These are phyloP conservation scores for Tachina lurida DNA, from an alignment of 2,888 invertebrate species.

Conservation along the genomic window DNA sequence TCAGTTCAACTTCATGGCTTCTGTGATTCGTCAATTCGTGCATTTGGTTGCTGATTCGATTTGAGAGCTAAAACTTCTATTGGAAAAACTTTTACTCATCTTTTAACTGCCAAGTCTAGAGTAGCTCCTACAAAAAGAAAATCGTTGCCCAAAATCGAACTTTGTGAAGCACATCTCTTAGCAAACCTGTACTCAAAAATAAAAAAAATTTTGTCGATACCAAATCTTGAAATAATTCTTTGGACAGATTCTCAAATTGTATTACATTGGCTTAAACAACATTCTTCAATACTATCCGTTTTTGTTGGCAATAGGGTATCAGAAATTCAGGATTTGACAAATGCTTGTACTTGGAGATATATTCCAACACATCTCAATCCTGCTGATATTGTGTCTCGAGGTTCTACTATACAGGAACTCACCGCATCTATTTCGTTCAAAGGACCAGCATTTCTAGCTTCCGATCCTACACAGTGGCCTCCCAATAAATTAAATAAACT, in stretches of 20 bases:
- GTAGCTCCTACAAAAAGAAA: conserved; percentile 58
- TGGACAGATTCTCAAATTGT: conserved; percentile 17
- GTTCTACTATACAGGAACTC: conserved; percentile 54
- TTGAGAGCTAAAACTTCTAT: conserved; percentile 3
- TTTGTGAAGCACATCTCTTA: not conserved
- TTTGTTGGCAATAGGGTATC: conserved; percentile 16
- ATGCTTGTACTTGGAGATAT: not conserved
- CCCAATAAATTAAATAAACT: not conserved
- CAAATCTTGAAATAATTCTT: not conserved
- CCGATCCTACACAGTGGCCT: conserved; percentile 34
- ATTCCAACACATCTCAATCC: conserved; percentile 18
- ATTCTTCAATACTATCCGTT: conserved; percentile 9
- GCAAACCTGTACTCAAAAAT: not conserved
- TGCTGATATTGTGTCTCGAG: conserved; percentile 26
- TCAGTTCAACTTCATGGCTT: conserved; percentile 56
- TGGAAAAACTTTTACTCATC: not conserved
- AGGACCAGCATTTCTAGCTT: conserved; percentile 52
- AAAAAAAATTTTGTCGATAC: not conserved
- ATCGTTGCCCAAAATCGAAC: conserved; percentile 63
- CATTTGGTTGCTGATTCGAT: conserved; percentile 56
- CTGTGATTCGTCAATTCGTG: conserved; percentile 56
- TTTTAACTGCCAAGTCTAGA: conserved; percentile 51
- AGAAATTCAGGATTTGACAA: not conserved
- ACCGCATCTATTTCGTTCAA: conserved; percentile 54
- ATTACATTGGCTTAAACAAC: conserved; percentile 4